These are phyloP conservation scores for Gallinago paraguaiae DNA, from an alignment of 2,113 vertebrate species.

Conservation along the genomic window DNA sequence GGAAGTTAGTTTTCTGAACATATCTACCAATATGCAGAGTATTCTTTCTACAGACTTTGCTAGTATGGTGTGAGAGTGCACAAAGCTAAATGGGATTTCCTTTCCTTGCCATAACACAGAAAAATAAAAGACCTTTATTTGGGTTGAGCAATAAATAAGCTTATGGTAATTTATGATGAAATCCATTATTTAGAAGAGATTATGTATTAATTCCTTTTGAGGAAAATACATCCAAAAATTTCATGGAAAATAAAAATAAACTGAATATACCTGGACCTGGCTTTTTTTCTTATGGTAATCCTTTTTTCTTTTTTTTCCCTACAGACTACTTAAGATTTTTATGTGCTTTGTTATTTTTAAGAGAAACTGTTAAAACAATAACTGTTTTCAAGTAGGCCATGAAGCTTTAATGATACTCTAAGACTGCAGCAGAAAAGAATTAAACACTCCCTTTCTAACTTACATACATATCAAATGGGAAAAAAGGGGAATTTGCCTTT, in stretches of 20 bases:
- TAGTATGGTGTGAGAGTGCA: neutral
- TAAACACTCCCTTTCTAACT: neutral
- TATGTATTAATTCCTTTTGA: neutral
- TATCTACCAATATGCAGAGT: neutral
- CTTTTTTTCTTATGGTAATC: neutral
- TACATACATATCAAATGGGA: neutral
- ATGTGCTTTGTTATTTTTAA: neutral
- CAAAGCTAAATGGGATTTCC: neutral
- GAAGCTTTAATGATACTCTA: neutral
- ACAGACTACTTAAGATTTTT: neutral
- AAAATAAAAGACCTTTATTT: neutral
- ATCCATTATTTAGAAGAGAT: neutral
- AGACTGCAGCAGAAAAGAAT: neutral
- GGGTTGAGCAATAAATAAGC: neutral
- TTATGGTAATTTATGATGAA: neutral
- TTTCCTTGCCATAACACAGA: neutral
- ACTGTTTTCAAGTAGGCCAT: neutral
- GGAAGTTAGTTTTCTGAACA: neutral
- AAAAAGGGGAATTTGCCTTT: neutral
- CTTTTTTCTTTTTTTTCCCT: neutral
- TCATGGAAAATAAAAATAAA: neutral
- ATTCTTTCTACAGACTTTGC: neutral
- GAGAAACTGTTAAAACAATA: neutral
- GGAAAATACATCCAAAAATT: neutral
- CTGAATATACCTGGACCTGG: neutral